phyloP scores from a whole-genome alignment of 1,140 invertebrate genomes.

The Cephus cinctus region DNA sequence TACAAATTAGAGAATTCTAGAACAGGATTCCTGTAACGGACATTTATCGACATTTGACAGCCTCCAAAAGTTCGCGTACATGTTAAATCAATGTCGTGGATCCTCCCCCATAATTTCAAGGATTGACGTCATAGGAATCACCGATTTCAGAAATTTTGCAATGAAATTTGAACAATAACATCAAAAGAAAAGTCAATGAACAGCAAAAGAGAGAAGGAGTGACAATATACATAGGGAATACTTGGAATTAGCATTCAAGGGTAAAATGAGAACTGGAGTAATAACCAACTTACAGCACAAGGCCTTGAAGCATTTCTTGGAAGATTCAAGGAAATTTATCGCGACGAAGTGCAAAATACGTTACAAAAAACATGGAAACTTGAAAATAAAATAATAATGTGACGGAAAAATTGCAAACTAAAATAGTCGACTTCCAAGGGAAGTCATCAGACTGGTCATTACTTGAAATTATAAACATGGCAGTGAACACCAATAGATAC shows the following conservation, averaged over 20 bases:
- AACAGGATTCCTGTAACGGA: too few relatives aligned
- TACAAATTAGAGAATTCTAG: too few relatives aligned
- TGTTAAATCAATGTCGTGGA: too few relatives aligned
- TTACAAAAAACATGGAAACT: neutral
- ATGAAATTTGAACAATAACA: too few relatives aligned
- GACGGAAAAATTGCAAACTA: constrained; percentile 3
- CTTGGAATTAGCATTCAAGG: neutral
- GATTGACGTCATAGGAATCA: too few relatives aligned
- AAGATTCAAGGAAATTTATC: neutral
- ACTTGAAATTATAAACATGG: constrained; percentile 10
- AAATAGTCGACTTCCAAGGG: constrained; percentile 22
- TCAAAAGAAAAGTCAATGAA: too few relatives aligned
- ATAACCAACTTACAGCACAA: neutral
- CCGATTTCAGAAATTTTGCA: too few relatives aligned
- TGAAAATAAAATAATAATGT: neutral
- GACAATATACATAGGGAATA: neutral
- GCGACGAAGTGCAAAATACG: neutral
- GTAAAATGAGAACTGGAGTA: neutral
- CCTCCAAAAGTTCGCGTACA: too few relatives aligned
- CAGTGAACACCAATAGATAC: constrained; percentile 12
- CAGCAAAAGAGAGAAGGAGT: too few relatives aligned
- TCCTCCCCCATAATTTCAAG: too few relatives aligned
- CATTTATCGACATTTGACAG: too few relatives aligned
- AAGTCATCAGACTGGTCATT: constrained; percentile 19
- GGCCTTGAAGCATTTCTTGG: neutral